Evolutionary conservation across 92 coral and sea anemone genomes (phyloP).

Genomic region (Desmophyllum pertusum): DNA sequence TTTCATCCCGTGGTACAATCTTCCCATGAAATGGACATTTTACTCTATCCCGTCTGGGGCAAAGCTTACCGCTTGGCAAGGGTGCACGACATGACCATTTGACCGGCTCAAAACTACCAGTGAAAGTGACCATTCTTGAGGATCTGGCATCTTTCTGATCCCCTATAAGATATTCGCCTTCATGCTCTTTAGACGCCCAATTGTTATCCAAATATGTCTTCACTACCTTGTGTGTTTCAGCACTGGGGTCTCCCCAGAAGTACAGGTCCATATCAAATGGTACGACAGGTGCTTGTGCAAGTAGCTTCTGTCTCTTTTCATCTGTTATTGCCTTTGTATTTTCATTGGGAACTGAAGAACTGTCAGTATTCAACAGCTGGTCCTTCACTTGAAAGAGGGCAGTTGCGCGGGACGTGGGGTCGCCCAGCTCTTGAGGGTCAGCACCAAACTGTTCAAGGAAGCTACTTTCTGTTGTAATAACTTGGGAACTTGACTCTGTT

Average conservation of each 20-base stretch:
- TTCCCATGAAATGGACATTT: conserved; percentile 98
- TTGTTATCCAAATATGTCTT: conserved; percentile 78
- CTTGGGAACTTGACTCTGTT: background rate
- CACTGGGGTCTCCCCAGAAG: conserved; percentile 87
- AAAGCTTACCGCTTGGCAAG: conserved; percentile 88
- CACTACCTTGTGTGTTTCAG: conserved; percentile 78
- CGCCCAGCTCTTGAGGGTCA: conserved; percentile 43
- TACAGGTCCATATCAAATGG: conserved; percentile 91
- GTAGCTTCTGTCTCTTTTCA: conserved; percentile 44
- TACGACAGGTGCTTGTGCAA: conserved; percentile 90
- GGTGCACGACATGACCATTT: conserved; percentile 96
- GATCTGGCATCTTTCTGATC: conserved; percentile 69
- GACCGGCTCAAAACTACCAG: conserved; percentile 91
- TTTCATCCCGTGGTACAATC: conserved; percentile 88
- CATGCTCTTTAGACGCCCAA: conserved; percentile 83
- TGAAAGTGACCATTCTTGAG: conserved; percentile 74
- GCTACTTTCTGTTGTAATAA: conserved; percentile 1
- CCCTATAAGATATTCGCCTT: conserved; percentile 75
- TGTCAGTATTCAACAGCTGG: background rate
- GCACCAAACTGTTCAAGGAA: conserved; percentile 55
- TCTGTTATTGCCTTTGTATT: conserved; percentile 3
- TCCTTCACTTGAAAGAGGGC: conserved; percentile 59
- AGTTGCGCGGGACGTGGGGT: conserved; percentile 74
- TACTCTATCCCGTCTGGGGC: conserved; percentile 88
- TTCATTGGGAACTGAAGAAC: conserved; percentile 1